Conservation (phyloP, 1,140 invertebrate species). For the Nasonia giraulti region DNA sequence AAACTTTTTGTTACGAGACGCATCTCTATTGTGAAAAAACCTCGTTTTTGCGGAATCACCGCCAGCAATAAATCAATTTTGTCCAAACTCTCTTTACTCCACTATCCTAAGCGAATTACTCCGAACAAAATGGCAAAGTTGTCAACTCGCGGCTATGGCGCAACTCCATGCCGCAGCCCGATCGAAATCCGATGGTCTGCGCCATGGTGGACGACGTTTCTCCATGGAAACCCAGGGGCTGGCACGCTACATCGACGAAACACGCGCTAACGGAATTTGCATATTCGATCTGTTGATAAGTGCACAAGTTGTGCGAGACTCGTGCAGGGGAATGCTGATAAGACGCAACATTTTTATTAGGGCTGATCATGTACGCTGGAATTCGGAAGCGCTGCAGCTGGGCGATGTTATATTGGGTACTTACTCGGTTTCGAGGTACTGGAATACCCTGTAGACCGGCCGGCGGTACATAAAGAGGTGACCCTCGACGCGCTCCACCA, state of each 20-base stretch:
- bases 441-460: conserved; percentile 84
- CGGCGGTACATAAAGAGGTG: conserved; percentile 83
- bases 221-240: conserved; percentile 36
- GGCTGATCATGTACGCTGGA: neutral
- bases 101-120: neutral
- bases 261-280: conserved; percentile 13
- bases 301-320: neutral
- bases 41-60: neutral
- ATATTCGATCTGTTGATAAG: conserved; percentile 27
- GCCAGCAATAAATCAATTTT: neutral
- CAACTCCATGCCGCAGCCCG: neutral
- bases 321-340: neutral
- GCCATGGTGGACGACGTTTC: neutral
- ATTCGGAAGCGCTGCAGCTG: neutral
- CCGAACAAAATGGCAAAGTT: neutral
- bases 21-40: neutral
- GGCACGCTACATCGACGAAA: conserved; percentile 1
- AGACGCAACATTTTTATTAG: neutral
- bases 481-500: conserved; percentile 81
- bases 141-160: neutral
- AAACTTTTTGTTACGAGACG: neutral
- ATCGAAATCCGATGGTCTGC: conserved; percentile 15
- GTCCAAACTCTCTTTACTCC: neutral
- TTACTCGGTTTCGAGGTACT: conserved; percentile 83
- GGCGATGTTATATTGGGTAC: conserved; percentile 54